These are phyloP conservation scores for Macropis europaea DNA, from an alignment of 2,888 invertebrate species.

Conservation along the genomic window DNA sequence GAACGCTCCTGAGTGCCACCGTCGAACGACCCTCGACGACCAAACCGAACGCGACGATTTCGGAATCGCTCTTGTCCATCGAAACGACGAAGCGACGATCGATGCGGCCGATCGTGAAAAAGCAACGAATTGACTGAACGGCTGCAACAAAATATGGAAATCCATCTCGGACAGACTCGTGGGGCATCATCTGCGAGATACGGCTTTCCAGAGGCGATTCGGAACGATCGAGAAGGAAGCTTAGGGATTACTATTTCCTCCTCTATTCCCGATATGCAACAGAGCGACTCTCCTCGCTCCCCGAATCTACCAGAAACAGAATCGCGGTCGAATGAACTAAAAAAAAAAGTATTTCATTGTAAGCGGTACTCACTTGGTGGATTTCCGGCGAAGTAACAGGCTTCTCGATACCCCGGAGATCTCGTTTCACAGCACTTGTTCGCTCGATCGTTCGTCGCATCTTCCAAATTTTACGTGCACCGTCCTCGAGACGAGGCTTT, in stretches of 20 bases:
- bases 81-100: too few relatives aligned
- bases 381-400: background rate
- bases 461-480: background rate
- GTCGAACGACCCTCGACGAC: background rate
- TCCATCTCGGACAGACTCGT: constrained; percentile 44
- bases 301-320: too few relatives aligned
- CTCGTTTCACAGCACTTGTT: background rate
- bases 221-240: background rate
- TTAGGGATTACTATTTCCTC: background rate
- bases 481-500: background rate
- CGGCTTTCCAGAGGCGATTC: background rate
- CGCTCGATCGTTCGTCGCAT: background rate
- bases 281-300: too few relatives aligned
- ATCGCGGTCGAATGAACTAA: background rate
- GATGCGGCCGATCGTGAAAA: too few relatives aligned
- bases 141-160: background rate
- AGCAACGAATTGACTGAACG: too few relatives aligned
- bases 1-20: constrained; percentile 5
- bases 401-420: background rate
- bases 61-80: too few relatives aligned
- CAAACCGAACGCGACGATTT: too few relatives aligned
- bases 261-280: background rate
- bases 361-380: constrained; percentile 24
- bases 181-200: constrained; percentile 49
- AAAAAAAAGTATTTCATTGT: background rate